Evolutionary conservation across 2,888 invertebrate species (phyloP).

Genomic region (Unio delphinus): DNA sequence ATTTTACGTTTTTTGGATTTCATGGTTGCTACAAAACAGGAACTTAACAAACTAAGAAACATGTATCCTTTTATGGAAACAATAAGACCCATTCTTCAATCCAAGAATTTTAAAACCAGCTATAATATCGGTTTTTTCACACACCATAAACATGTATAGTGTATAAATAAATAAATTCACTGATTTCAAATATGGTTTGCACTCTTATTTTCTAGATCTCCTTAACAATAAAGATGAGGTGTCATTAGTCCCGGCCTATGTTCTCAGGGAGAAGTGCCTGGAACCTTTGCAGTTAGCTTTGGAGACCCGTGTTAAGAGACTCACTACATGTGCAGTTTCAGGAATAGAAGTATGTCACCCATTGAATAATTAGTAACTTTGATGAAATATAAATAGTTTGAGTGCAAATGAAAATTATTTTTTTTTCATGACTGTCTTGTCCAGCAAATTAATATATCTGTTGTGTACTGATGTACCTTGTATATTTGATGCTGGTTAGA

Average conservation of each 20-base stretch:
- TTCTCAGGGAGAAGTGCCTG: slow-evolving; percentile 81
- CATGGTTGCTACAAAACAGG: background rate
- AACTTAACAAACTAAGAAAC: background rate
- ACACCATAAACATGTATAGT: no score
- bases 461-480: no score
- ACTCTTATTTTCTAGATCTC: slow-evolving; percentile 42
- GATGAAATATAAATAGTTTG: background rate
- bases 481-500: no score
- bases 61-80: background rate
- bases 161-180: no score
- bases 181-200: slow-evolving; percentile 2
- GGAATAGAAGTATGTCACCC: slow-evolving; percentile 87
- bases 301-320: slow-evolving; percentile 88
- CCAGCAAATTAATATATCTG: no score
- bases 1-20: background rate
- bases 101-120: no score
- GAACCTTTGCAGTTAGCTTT: slow-evolving; percentile 88
- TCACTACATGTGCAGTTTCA: slow-evolving; percentile 86
- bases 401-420: no score
- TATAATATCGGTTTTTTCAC: background rate
- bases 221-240: slow-evolving; percentile 49
- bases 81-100: no score
- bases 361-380: background rate
- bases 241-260: slow-evolving; percentile 45
- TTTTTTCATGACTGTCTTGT: no score